Base-by-base conservation (phyloP, 2,113 vertebrate species). In the Pomatorhinus ruficollis region DNA sequence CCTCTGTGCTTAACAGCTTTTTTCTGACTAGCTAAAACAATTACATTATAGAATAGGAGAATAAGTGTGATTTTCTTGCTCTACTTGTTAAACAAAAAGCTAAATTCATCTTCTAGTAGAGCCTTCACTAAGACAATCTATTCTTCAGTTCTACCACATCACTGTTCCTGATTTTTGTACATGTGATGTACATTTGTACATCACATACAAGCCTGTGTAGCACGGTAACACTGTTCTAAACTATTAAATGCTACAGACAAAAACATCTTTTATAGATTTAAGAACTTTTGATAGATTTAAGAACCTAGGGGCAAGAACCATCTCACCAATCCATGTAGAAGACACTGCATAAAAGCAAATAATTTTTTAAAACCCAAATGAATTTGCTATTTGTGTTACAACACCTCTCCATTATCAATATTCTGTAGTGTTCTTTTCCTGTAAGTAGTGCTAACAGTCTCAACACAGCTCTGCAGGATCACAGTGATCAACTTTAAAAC, bases 351-450 rank as follows among this genome's bases (percentile, higher is more conserved):
- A 37, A 86, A 52, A 44, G 54, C n/a, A 86, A 76, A 20, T 24
- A 69, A 65, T 35, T 56, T 85, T 76, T 72, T 4, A 9, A 89
- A 92, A 47, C 30, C 8, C 18, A 88, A 53, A 88, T 64, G 17
- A 82, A 82, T 75, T 71, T 18, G 50, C 23, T 9, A 17, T 74
- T 70, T 75, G 13, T 61, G 10, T 50, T 45, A 84, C 24, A 83
- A 45, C 12, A n/a, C 1, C 9, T 5, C 4, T 27, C 8, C 8
- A 11, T 2, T 21, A 28, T 4, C 9, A 14, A 3, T n/a, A 28
- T 77, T 82, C 71, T 60, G 21, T 4, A 35, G 9, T 5, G 5
- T 22, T 81, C 16, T 77, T 64, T 76, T 61, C 15, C 80, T 63
- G 4, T 6, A 72, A 65, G 37, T 18, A 83, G 17, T 18, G 74